Evolutionary conservation across 2,113 vertebrate genomes (phyloP).

Genomic region (Coturnix japonica): DNA sequence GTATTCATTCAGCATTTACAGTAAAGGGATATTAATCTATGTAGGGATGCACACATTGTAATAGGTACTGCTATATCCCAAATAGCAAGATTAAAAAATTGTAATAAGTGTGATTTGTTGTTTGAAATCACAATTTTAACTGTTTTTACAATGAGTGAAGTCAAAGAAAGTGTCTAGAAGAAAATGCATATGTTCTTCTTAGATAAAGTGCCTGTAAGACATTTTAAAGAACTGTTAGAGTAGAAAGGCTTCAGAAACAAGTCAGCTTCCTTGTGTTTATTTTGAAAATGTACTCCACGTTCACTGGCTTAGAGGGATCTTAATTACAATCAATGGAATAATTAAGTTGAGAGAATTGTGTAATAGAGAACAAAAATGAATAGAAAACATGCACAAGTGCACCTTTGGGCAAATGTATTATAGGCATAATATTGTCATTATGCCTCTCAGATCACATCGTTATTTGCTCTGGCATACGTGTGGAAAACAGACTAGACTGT

Average conservation of each 20-base stretch:
- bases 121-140: neutral
- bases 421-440: slow-evolving; percentile 71
- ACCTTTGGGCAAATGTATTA: slow-evolving; percentile 73
- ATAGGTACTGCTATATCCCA: neutral
- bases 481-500: slow-evolving; percentile 14
- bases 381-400: slow-evolving; percentile 66
- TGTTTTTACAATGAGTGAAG: neutral
- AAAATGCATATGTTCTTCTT: neutral
- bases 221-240: slow-evolving; percentile 21
- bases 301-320: slow-evolving; percentile 56
- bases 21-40: neutral
- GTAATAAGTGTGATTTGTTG: neutral
- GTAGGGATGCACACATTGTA: neutral
- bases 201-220: neutral
- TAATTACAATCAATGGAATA: slow-evolving; percentile 75
- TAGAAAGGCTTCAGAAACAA: slow-evolving; percentile 20
- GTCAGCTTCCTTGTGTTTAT: slow-evolving; percentile 54
- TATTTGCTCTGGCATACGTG: slow-evolving; percentile 59
- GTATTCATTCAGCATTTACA: neutral
- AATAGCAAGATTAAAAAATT: neutral
- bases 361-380: slow-evolving; percentile 72
- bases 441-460: slow-evolving; percentile 63
- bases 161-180: neutral
- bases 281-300: slow-evolving; percentile 63
- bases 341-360: slow-evolving; percentile 67